Evolutionary conservation across 1,140 invertebrate genomes (phyloP), one percentile per base, ranked within the genome.

Genomic region (Zaprionus capensis): DNA sequence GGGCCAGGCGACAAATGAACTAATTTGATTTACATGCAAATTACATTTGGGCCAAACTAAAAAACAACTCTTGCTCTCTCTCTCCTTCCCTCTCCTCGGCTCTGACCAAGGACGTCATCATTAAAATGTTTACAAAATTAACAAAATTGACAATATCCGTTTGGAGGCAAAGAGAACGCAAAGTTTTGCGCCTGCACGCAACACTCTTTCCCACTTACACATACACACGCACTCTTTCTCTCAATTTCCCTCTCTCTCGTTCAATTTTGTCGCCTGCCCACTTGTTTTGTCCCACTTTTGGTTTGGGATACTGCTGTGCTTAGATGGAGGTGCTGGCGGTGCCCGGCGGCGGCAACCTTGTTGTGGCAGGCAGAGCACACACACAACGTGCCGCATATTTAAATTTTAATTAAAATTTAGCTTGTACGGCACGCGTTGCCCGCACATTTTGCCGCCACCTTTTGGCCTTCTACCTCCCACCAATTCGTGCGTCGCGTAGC

Each of bases 371-470:
- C 15, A 17, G 6, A 17, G 41, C 11, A 38, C 36, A 38, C 36
- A 17, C 41, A 78, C 80, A 87, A 77, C 67, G 71, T 34, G 84
- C 69, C 81, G 83, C 83, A 87, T 83, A 87, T 87, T 87, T 87
- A 88, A 87, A 87, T 88, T 87, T 87, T 87, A 88, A 87, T 87
- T 87, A 87, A 88, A 87, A 88, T 75, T 71, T 58, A 75, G 72
- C 67, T 71, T 74, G 71, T 74, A 38, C 31, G 71, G 38, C 71
- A 70, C 66, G 71, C 66, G 66, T 57, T n/a, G 24, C 36, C 61
- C 22, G 5, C 51, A 55, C 51, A 55, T 11, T 7, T 20, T n/a
- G 12, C 64, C 11, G 17, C 6, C 34, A 15, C 55, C n/a, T 36
- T 51, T 51, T 51, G n/a, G 17, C 4, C 22, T n/a, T 11, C 38